Evolutionary conservation across 2,888 invertebrate species (phyloP).

Genomic region (Meteorus colon): DNA sequence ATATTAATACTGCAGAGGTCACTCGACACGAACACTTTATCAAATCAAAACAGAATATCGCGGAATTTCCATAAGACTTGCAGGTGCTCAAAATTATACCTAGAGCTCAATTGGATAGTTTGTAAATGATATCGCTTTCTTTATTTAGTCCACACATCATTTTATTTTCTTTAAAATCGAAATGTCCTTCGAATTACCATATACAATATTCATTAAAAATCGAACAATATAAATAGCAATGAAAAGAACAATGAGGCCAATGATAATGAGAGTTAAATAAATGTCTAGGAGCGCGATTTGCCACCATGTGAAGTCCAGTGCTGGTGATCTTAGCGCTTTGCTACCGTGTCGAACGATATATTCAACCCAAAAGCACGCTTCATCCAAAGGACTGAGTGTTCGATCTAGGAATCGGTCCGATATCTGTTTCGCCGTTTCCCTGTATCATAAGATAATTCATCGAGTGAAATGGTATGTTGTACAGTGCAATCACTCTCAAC

Average conservation of each 20-base stretch:
- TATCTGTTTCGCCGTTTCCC: constrained; percentile 28
- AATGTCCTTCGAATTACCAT: not conserved
- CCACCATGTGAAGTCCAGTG: constrained; percentile 65
- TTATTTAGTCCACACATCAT: not conserved
- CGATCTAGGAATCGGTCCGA: constrained; percentile 61
- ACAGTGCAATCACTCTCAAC: not conserved
- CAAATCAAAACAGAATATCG: too few species aligned
- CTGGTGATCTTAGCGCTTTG: constrained; percentile 61
- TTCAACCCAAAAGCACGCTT: constrained; percentile 65
- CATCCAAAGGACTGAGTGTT: constrained; percentile 59
- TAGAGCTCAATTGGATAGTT: too few species aligned
- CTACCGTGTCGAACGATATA: constrained; percentile 61
- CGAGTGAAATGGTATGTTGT: not conserved
- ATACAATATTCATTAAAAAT: not conserved
- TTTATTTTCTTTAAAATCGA: not conserved
- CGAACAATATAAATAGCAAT: not conserved
- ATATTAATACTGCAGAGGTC: too few species aligned
- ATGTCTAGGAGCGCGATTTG: constrained; percentile 63
- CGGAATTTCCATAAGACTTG: too few species aligned
- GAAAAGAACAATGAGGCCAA: not conserved
- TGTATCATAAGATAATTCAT: not conserved
- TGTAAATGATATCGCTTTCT: too few species aligned
- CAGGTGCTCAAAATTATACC: too few species aligned
- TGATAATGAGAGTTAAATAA: constrained; percentile 41
- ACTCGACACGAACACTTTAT: too few species aligned